A percentile compares a stretch with the other conserved stretches of the same genome.
Conservation (phyloP, 1,140 invertebrate species). For the Bombus waltoni region DNA sequence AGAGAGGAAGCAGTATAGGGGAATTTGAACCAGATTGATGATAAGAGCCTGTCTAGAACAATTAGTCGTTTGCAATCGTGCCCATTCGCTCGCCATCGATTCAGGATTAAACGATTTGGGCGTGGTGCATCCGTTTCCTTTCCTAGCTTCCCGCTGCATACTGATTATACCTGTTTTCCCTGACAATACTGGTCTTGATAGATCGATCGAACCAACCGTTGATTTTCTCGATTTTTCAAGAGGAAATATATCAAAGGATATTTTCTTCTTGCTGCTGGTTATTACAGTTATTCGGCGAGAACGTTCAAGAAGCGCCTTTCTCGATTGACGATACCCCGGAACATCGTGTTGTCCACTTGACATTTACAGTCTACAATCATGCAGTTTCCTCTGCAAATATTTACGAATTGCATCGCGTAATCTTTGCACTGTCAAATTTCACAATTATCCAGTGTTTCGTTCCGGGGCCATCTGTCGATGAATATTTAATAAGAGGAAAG, state of each 20-base stretch:
- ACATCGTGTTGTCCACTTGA: too few relatives aligned
- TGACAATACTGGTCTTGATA: neutral
- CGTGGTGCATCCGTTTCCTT: constrained; percentile 69
- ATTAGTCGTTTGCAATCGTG: constrained; percentile 69
- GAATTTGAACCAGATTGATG: constrained; percentile 42
- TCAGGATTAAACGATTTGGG: constrained; percentile 67
- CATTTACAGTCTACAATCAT: neutral
- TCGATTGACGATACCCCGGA: neutral
- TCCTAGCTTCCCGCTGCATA: constrained; percentile 42
- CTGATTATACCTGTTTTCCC: constrained; percentile 40
- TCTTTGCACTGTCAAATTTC: neutral
- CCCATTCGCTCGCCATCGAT: constrained; percentile 62
- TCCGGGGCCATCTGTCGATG: constrained; percentile 38
- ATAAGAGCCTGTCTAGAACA: constrained; percentile 66
- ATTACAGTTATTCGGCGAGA: neutral
- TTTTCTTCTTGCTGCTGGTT: too few relatives aligned
- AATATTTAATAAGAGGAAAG: constrained; percentile 58
- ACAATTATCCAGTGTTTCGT: neutral
- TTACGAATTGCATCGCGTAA: neutral
- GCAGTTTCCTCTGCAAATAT: constrained; percentile 3
- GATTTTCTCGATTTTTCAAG: neutral
- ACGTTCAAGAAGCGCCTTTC: neutral
- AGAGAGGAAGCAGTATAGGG: neutral
- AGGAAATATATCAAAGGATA: neutral
- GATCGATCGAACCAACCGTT: neutral